Percentiles rank a stretch among this genome's conserved stretches.
Evolutionary conservation across 2,113 vertebrate species (phyloP).

Genomic region (Neolamprologus cancellatus): DNA sequence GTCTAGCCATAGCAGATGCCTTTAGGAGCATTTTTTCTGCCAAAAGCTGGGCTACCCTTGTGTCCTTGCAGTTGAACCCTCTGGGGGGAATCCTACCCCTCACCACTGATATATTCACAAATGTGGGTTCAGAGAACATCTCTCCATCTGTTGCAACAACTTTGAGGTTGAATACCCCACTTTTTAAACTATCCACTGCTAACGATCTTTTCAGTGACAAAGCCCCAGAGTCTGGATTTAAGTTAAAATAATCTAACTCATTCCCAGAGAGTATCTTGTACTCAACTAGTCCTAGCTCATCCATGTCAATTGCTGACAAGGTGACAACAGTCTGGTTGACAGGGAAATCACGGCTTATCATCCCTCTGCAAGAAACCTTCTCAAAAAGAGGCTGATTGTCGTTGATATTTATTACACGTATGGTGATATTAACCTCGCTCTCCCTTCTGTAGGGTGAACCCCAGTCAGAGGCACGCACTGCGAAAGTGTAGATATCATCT

Average conservation of each 20-base stretch:
- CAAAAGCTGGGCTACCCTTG: slow-evolving; percentile 84
- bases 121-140: slow-evolving; percentile 85
- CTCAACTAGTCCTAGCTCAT: slow-evolving; percentile 86
- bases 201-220: slow-evolving; percentile 85
- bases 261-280: slow-evolving; percentile 91
- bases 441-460: slow-evolving; percentile 92
- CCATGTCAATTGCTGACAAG: slow-evolving; percentile 91
- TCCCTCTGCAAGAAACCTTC: slow-evolving; percentile 86
- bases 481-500: slow-evolving; percentile 83
- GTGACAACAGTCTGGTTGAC: slow-evolving; percentile 84
- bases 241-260: slow-evolving; percentile 86
- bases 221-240: slow-evolving; percentile 89
- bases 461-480: slow-evolving; percentile 92
- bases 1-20: slow-evolving; percentile 78
- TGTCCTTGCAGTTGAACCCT: slow-evolving; percentile 88
- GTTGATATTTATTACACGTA: slow-evolving; percentile 86
- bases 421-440: slow-evolving; percentile 88
- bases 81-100: slow-evolving; percentile 81
- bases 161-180: slow-evolving; percentile 81
- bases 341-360: slow-evolving; percentile 86
- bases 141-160: slow-evolving; percentile 90
- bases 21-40: slow-evolving; percentile 91
- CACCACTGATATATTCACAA: slow-evolving; percentile 88
- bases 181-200: slow-evolving; percentile 75
- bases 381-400: slow-evolving; percentile 95